Evolutionary conservation across 37 sponge, comb jelly and placozoan genomes (phyloP).

Genomic region (Lycopodina hypogea): DNA sequence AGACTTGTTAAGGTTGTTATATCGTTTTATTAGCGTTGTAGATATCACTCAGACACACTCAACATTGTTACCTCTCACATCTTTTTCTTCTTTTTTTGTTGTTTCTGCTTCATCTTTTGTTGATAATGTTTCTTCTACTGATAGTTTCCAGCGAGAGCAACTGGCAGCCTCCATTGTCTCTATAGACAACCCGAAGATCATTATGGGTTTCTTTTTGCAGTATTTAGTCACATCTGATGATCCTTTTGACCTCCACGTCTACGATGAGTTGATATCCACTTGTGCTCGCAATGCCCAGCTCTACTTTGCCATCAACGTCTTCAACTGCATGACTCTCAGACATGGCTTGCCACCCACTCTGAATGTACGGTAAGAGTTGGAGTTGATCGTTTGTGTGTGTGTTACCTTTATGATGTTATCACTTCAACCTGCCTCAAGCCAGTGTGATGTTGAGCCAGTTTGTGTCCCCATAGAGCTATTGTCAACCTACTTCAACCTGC

Average conservation of each 20-base stretch:
- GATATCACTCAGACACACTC: no score
- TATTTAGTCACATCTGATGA: neutral
- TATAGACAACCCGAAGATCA: neutral
- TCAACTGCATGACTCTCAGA: constrained; percentile 7
- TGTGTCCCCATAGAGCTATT: no score
- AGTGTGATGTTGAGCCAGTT: no score
- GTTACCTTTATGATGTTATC: no score
- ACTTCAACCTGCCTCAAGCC: no score
- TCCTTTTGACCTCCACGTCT: neutral
- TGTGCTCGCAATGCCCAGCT: neutral
- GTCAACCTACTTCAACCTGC: no score
- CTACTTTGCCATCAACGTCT: neutral
- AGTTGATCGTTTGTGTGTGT: no score
- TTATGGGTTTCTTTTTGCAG: neutral
- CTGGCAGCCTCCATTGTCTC: neutral
- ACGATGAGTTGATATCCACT: neutral
- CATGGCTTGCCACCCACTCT: neutral
- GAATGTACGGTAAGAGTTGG: neutral
- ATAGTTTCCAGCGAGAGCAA: neutral
- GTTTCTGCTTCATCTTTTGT: no score
- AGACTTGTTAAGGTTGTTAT: no score
- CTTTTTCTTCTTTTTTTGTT: neutral
- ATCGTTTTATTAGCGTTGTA: no score
- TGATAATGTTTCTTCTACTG: no score
- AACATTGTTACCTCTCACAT: no score